Base-by-base conservation (phyloP, 2,888 invertebrate genomes). In the Diogma glabrata region DNA sequence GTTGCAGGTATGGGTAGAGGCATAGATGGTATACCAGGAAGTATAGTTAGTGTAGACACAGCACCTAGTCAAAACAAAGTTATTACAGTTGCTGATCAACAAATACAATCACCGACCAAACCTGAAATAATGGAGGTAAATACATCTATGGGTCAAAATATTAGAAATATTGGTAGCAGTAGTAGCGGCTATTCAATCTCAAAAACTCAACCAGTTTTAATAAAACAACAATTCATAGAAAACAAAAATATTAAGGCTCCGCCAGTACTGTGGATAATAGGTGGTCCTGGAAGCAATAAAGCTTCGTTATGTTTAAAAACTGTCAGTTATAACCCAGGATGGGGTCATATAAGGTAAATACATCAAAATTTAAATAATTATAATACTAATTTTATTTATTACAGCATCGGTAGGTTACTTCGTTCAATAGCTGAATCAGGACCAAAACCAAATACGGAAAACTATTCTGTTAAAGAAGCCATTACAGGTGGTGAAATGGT, bases 201-300 rank as follows among this genome's bases (percentile, higher is more conserved):
- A 16, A 52, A 55, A 52, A 49, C 57, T 24, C 52, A 54, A 30
- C 30, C 48, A 30, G n/a, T n/a, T n/a, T n/a, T n/a, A n/a, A n/a
- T 30, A 5, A 4, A 30, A n/a, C 30, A 30, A 30, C 10, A 3
- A 30, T 10, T n/a, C 57, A 56, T 12, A n/a, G n/a, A n/a, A n/a
- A 57, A 51, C 38, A 51, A 51, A 14, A 58, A 30, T 9, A 7
- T 30, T 22, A 48, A 48, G 22, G n/a, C 64, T 50, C 72, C 72
- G 1, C 68, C 74, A 2, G 63, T 75, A 8, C 66, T 79, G 54
- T 79, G 78, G 77, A 76, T 84, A 7, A 81, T 84, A 38, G 90
- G 92, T 9, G 93, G 93, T 0, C 93, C 93, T 0, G 93, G 93
- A 50, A 91, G 90, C 64, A 91, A 92, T 65, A 94, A 94, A 67